Conservation (phyloP, 1,140 invertebrate genomes). For the Papilio polytes region DNA sequence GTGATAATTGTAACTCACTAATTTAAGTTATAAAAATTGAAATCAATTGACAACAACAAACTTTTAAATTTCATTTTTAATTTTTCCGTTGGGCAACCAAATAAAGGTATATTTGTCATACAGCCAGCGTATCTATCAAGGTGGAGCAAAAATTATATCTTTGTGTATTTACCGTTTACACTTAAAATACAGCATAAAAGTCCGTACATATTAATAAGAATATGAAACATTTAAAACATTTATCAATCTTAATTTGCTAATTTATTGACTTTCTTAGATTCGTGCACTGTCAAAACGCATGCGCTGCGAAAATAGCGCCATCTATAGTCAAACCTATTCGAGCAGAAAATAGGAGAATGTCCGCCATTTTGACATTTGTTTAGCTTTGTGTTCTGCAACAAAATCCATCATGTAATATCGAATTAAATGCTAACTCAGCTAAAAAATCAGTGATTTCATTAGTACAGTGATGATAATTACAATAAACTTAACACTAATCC, state of each 20-base stretch:
- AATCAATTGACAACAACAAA: background rate
- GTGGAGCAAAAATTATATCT: background rate
- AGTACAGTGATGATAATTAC: conserved; percentile 49
- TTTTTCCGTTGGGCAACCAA: background rate
- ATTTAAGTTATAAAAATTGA: background rate
- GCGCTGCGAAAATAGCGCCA: conserved; percentile 62
- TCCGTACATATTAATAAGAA: no score
- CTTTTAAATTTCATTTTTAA: background rate
- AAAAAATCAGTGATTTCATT: conserved; percentile 53
- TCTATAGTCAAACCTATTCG: conserved; percentile 57
- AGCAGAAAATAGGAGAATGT: conserved; percentile 60
- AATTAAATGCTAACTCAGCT: conserved; percentile 50
- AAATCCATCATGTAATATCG: conserved; percentile 71
- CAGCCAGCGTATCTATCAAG: background rate
- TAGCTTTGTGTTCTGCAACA: conserved; percentile 75
- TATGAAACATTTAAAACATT: background rate
- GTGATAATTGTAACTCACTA: background rate
- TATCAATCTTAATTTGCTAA: background rate
- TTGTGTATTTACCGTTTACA: background rate
- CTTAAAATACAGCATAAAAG: background rate
- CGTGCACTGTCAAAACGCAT: conserved; percentile 65
- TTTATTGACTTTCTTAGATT: conserved; percentile 57
- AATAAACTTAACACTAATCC: conserved; percentile 55
- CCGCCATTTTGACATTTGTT: conserved; percentile 83
- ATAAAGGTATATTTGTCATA: background rate